Conservation (phyloP, 2,797 vertebrate species). For the Lutjanus argentimaculatus region DNA sequence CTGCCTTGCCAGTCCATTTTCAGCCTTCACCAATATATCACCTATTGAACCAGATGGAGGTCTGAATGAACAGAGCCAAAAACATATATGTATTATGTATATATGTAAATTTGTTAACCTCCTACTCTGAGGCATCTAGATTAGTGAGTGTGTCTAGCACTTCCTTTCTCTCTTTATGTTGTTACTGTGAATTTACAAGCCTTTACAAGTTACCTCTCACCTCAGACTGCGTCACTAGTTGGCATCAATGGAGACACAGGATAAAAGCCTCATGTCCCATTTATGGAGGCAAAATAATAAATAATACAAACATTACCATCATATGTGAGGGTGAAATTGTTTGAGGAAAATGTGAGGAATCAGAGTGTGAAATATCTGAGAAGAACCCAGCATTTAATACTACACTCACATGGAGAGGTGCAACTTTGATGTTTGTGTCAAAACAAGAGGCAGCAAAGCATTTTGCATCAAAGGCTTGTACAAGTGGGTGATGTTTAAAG, state of each 20-base stretch:
- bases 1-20: neutral
- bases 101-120: neutral
- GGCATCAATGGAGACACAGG: neutral
- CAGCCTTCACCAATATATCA: neutral
- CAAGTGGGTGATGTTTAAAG: slow-evolving; percentile 26
- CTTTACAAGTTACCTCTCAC: neutral
- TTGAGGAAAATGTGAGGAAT: neutral
- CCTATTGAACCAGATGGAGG: neutral
- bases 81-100: too few species aligned
- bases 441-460: neutral
- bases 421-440: slow-evolving; percentile 5
- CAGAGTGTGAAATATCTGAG: neutral
- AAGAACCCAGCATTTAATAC: neutral
- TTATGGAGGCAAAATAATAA: neutral
- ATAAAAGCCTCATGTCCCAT: slow-evolving; percentile 9
- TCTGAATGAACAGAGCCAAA: neutral
- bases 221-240: neutral
- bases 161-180: neutral
- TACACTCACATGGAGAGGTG: neutral
- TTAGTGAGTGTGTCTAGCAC: neutral
- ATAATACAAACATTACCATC: neutral
- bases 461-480: slow-evolving; percentile 1
- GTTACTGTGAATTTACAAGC: slow-evolving; percentile 14
- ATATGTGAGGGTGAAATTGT: neutral
- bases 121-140: neutral